A percentile compares a stretch with the other conserved stretches of the same genome.
These are phyloP conservation scores for Rhadina sibilatrix DNA, from an alignment of 2,113 vertebrate genomes.

Conservation along the genomic window DNA sequence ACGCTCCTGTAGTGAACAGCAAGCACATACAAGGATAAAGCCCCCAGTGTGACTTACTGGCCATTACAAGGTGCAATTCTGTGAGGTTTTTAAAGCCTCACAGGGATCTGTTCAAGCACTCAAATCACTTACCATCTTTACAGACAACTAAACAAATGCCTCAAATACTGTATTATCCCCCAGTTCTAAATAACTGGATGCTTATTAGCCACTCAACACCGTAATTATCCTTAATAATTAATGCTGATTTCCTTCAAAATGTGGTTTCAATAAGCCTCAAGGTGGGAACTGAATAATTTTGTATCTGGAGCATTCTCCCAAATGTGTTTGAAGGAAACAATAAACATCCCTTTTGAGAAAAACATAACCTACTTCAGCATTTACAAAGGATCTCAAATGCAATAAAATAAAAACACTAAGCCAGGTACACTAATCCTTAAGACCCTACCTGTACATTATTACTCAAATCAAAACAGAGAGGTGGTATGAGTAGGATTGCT, in stretches of 20 bases:
- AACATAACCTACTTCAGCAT: background rate
- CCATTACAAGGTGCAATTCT: background rate
- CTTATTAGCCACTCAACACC: background rate
- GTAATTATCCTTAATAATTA: background rate
- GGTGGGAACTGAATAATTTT: background rate
- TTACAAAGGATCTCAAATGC: background rate
- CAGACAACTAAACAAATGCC: background rate
- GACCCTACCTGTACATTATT: background rate
- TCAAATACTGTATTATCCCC: background rate
- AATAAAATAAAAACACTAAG: background rate
- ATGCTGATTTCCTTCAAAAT: background rate
- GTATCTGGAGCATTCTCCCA: background rate
- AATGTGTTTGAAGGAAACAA: background rate
- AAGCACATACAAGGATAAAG: background rate
- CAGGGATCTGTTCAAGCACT: background rate
- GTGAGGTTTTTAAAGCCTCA: background rate
- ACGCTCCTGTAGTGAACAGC: background rate
- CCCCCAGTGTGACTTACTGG: background rate
- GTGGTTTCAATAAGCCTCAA: background rate
- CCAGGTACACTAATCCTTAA: background rate
- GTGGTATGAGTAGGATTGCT: background rate
- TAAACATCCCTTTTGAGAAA: background rate
- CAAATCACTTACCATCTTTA: background rate
- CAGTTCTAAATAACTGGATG: background rate
- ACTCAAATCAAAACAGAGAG: background rate